Conservation (phyloP, 2,888 invertebrate genomes). For the Asteroscopus sphinx region DNA sequence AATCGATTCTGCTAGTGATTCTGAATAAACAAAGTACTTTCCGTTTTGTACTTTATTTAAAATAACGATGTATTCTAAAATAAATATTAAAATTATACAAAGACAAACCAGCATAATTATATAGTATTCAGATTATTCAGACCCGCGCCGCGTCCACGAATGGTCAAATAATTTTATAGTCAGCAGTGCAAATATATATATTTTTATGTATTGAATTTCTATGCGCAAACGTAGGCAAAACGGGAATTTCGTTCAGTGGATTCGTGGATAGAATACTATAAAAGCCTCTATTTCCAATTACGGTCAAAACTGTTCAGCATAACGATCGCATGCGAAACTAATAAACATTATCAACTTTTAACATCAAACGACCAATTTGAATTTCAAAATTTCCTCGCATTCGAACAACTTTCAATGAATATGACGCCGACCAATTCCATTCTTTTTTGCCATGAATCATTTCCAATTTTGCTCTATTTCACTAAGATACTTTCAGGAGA, state of each 20-base stretch:
- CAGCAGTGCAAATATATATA: background rate
- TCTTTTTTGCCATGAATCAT: constrained; percentile 31
- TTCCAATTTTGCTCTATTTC: constrained; percentile 42
- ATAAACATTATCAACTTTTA: constrained; percentile 12
- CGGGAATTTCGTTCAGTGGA: constrained; percentile 27
- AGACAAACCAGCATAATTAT: no score
- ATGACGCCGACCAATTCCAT: constrained; percentile 10
- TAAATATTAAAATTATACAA: no score
- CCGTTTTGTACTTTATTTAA: no score
- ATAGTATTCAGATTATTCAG: no score
- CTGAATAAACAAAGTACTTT: no score
- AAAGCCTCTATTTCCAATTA: constrained; percentile 33
- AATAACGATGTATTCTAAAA: no score
- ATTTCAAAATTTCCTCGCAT: constrained; percentile 13
- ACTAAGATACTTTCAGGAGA: constrained; percentile 37
- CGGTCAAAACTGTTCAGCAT: constrained; percentile 7
- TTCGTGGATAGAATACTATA: constrained; percentile 17
- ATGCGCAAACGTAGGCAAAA: constrained; percentile 6
- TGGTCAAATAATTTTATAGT: no score
- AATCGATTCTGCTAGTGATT: no score
- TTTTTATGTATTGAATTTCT: constrained; percentile 6
- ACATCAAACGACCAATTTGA: constrained; percentile 7
- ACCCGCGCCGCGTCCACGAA: no score
- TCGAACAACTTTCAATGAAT: constrained; percentile 18
- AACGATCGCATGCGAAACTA: background rate